These are phyloP conservation scores for Alexandromys fortis DNA, from an alignment of 2,113 vertebrate species.

Conservation along the genomic window DNA sequence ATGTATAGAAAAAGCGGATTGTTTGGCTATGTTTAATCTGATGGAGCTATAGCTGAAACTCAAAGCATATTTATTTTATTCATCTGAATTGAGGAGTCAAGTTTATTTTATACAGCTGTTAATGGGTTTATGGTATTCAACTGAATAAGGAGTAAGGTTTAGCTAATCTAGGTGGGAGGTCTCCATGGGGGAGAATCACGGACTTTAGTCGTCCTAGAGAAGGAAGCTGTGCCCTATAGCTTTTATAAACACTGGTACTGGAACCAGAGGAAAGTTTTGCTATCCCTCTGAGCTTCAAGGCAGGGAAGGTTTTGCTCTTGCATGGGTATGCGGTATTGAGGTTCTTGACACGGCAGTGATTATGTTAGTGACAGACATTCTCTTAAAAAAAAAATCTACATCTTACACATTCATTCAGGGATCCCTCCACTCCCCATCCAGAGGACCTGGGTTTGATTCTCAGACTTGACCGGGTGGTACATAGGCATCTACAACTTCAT, in stretches of 20 bases:
- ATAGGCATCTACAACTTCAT: background rate
- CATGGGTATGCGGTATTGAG: background rate
- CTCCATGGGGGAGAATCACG: background rate
- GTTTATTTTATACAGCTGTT: background rate
- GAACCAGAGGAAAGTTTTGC: background rate
- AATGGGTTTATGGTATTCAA: background rate
- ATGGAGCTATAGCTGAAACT: too few relatives aligned
- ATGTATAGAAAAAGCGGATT: background rate
- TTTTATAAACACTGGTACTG: background rate
- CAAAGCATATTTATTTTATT: background rate
- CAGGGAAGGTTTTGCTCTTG: background rate
- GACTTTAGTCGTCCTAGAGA: background rate
- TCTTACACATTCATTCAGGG: background rate
- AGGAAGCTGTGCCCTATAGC: background rate
- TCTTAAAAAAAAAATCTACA: background rate
- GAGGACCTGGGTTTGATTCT: background rate
- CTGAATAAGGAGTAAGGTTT: background rate
- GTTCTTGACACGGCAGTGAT: background rate
- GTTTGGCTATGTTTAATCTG: background rate
- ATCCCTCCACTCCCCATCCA: background rate
- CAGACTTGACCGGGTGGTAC: background rate
- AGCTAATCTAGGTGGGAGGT: background rate
- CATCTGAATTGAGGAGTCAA: background rate
- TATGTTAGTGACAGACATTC: background rate
- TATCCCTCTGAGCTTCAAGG: background rate